Base-by-base conservation (phyloP, 2,888 invertebrate species). In the Tipula confusa region DNA sequence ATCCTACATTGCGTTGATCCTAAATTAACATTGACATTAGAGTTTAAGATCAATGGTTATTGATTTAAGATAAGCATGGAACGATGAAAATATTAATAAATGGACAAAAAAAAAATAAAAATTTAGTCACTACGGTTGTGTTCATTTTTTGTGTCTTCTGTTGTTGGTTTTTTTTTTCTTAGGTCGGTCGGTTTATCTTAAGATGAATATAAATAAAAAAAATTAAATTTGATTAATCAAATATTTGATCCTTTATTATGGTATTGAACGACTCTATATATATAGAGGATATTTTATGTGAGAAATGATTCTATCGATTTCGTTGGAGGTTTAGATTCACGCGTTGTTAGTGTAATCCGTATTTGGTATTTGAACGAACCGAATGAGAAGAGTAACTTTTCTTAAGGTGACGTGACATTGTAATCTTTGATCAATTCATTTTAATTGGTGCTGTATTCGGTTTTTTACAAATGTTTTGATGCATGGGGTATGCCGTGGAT, bases 21-120 rank as follows among this genome's bases (percentile, higher is more conserved):
- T 64, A 64, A 64, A 64, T 64, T 64, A 64, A 64, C 64, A 64
- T 64, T 64, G 64, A 64, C 64, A 64, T 64, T 64, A 64, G 64
- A 64, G 64, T 64, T 64, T 64, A 24, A 24, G 64, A 64, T 64
- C 64, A 64, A 64, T 64, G 64, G 64, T 64, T 43, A 64, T 64
- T 64, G 64, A 24, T 64, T 64, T 64, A 64, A 64, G 64, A 64
- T 64, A 64, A 64, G 64, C 64, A 64, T 24, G 24, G 64, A 43
- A 24, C 9, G 24, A 64, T 64, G 64, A 64, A 64, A 64, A 64
- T 24, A 64, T 64, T 24, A 64, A 64, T 64, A 64, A 64, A 24
- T 9, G 64, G 24, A 64, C 43, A 64, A 64, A 24, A 64, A 11
- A 2, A n/a, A n/a, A n/a, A n/a, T n/a, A n/a, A n/a, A n/a, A n/a